Conservation (phyloP, 1,140 invertebrate species). For the Phthorimaea operculella region DNA sequence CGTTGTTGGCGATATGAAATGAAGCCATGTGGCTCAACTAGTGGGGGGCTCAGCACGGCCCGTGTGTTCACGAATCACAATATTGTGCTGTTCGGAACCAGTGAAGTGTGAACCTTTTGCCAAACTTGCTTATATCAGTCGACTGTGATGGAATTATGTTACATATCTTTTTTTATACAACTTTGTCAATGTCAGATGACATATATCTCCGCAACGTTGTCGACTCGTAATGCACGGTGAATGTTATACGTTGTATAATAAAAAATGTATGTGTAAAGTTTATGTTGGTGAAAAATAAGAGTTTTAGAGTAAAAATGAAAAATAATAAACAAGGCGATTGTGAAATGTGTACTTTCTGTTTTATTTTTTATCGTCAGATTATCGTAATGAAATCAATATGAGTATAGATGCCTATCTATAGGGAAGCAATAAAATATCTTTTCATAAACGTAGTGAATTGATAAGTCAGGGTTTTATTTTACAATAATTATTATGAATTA, state of each 20-base stretch:
- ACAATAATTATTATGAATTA: too few relatives aligned
- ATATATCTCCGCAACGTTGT: not conserved
- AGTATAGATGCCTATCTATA: too few relatives aligned
- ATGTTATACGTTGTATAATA: conserved; percentile 51
- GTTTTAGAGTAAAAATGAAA: conserved; percentile 46
- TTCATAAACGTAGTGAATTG: too few relatives aligned
- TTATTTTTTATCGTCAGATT: conserved; percentile 16
- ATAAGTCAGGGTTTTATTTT: too few relatives aligned
- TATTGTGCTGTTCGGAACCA: not conserved
- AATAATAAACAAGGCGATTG: conserved; percentile 60
- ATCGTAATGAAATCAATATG: too few relatives aligned
- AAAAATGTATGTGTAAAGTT: conserved; percentile 56
- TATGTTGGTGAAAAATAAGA: conserved; percentile 54
- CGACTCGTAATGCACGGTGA: conserved; percentile 42
- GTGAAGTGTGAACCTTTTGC: not conserved
- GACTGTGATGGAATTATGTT: not conserved
- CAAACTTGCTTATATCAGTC: not conserved
- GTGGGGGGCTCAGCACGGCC: too few relatives aligned
- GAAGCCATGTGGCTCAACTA: too few relatives aligned
- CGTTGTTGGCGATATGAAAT: not conserved
- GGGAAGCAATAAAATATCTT: too few relatives aligned
- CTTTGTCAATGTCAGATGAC: not conserved
- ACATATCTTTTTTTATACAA: not conserved
- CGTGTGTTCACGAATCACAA: not conserved
- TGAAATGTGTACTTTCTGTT: conserved; percentile 35